Evolutionary conservation across 1,140 invertebrate species (phyloP).

Genomic region (Drosophila bipectinata): DNA sequence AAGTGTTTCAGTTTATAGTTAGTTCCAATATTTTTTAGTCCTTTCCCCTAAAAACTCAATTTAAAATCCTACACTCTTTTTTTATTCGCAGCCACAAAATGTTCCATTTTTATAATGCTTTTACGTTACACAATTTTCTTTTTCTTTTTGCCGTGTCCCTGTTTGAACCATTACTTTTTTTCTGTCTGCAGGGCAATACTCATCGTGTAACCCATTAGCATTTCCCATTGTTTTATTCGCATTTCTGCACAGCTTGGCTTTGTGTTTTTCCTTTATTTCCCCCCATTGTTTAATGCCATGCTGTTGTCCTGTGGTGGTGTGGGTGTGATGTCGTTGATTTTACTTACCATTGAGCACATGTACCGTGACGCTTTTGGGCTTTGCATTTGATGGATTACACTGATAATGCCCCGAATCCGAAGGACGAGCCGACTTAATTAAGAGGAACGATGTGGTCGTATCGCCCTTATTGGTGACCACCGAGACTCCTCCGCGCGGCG

Average conservation of each 20-base stretch:
- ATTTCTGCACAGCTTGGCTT: slow-evolving; percentile 33
- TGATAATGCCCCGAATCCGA: slow-evolving; percentile 91
- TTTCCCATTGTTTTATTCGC: slow-evolving; percentile 34
- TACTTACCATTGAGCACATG: slow-evolving; percentile 95
- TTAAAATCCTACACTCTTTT: background rate
- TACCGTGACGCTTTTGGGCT: slow-evolving; percentile 93
- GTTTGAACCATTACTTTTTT: slow-evolving; percentile 12
- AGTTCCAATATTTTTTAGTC: background rate
- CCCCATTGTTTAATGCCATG: slow-evolving; percentile 40
- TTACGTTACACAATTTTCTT: slow-evolving; percentile 10
- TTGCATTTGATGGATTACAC: slow-evolving; percentile 94
- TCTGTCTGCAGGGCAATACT: slow-evolving; percentile 5
- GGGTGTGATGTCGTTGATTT: slow-evolving; percentile 74
- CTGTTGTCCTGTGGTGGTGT: slow-evolving; percentile 43
- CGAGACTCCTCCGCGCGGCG: slow-evolving; percentile 90
- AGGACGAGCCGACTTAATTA: slow-evolving; percentile 90
- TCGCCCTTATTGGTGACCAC: slow-evolving; percentile 92
- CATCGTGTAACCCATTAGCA: slow-evolving; percentile 37
- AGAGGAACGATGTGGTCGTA: slow-evolving; percentile 90
- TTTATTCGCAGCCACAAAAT: background rate
- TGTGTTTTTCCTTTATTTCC: background rate
- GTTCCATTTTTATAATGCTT: background rate
- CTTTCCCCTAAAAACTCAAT: background rate
- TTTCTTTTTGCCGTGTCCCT: background rate
- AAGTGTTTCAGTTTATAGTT: too few species aligned